phyloP scores from a whole-genome alignment of 92 coral and sea anemone species.

The Porites lobata region DNA sequence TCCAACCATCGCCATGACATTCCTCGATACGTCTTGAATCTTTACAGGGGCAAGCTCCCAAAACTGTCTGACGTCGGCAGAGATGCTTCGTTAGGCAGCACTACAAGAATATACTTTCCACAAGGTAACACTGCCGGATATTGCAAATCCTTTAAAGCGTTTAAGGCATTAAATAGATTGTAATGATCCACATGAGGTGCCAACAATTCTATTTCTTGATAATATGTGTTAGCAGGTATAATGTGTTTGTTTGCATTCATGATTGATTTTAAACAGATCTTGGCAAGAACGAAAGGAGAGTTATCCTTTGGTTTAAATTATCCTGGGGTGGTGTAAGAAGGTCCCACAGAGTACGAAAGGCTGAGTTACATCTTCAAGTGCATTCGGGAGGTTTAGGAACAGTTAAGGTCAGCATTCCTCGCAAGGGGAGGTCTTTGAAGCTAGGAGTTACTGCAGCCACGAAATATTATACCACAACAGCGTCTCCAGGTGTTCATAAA shows the following conservation, averaged over 20 bases:
- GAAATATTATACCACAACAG: slow-evolving; percentile 15
- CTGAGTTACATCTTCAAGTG: slow-evolving; percentile 44
- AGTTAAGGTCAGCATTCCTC: slow-evolving; percentile 27
- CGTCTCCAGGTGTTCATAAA: slow-evolving; percentile 29
- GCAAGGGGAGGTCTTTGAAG: neutral
- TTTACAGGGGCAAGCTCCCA: slow-evolving; percentile 31
- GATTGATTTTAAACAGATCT: slow-evolving; percentile 51
- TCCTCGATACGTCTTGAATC: slow-evolving; percentile 41
- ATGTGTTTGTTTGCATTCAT: slow-evolving; percentile 51
- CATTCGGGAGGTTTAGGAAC: neutral
- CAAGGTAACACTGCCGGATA: slow-evolving; percentile 43
- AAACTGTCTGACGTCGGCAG: slow-evolving; percentile 5
- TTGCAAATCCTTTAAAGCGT: neutral
- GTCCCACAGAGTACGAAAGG: slow-evolving; percentile 5
- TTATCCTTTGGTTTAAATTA: slow-evolving; percentile 12
- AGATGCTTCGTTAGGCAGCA: slow-evolving; percentile 2
- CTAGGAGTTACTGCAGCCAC: neutral
- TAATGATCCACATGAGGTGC: slow-evolving; percentile 33
- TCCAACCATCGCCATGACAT: slow-evolving; percentile 42
- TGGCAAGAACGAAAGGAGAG: slow-evolving; percentile 15
- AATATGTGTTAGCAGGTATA: slow-evolving; percentile 32
- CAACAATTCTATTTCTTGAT: slow-evolving; percentile 36
- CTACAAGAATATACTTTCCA: slow-evolving; percentile 36
- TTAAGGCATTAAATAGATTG: slow-evolving; percentile 14
- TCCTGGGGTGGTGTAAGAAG: slow-evolving; percentile 21